phyloP scores from a whole-genome alignment of 2,888 invertebrate species.

The Amphiduros pacificus region DNA sequence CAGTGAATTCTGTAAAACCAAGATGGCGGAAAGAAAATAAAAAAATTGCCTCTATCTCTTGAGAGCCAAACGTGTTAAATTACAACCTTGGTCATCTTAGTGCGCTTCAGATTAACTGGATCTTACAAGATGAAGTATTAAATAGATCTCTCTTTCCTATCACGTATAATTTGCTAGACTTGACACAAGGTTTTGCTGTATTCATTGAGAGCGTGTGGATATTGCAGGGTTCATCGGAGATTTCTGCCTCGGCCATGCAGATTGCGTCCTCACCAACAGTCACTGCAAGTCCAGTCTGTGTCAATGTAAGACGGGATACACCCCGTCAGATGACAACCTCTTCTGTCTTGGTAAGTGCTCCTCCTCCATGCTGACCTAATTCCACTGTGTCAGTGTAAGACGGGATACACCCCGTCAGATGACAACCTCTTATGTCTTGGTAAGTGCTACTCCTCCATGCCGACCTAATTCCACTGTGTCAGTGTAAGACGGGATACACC shows the following conservation, averaged over 20 bases:
- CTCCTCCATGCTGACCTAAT: not conserved
- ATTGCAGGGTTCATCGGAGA: conserved; percentile 76
- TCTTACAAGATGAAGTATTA: no score
- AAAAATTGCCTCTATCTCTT: no score
- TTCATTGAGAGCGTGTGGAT: no score
- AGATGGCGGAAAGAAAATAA: no score
- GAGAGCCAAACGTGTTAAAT: no score
- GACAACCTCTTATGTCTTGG: conserved; percentile 71
- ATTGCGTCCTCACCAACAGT: conserved; percentile 73
- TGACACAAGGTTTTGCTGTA: no score
- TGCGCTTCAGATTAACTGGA: no score
- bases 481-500: conserved; percentile 71
- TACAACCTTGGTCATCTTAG: no score
- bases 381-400: conserved; percentile 72
- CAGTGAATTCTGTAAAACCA: no score
- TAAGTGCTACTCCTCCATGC: conserved; percentile 38
- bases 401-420: conserved; percentile 69
- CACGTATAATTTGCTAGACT: no score
- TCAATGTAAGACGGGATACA: conserved; percentile 71
- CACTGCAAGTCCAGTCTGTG: conserved; percentile 76
- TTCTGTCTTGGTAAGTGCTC: conserved; percentile 66
- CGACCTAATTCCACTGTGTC: conserved; percentile 64
- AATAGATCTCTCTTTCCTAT: no score
- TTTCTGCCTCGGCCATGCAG: conserved; percentile 71
- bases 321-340: conserved; percentile 69